A percentile compares a stretch with the other conserved stretches of the same genome.
These are phyloP conservation scores for Piezodorus guildinii DNA, from an alignment of 1,140 invertebrate species.

Conservation along the genomic window DNA sequence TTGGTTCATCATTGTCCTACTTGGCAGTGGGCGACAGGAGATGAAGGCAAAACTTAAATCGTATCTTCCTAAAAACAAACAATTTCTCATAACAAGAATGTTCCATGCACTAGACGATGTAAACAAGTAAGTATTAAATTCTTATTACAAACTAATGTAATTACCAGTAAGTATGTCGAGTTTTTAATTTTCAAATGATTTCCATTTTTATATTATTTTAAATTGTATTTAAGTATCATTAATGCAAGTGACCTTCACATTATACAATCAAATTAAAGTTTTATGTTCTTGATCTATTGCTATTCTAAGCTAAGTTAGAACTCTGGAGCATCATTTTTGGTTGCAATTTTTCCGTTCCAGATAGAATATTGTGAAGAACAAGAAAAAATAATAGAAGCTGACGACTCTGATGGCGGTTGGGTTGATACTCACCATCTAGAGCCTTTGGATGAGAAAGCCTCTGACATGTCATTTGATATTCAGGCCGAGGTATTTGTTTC, in stretches of 20 bases:
- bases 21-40: constrained; percentile 94
- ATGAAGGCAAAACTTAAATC: constrained; percentile 72
- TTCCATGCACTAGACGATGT: constrained; percentile 83
- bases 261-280: no score
- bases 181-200: no score
- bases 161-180: no score
- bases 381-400: constrained; percentile 78
- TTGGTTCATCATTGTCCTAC: constrained; percentile 98
- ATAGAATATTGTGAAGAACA: constrained; percentile 84
- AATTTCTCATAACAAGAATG: constrained; percentile 93
- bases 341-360: constrained; percentile 32
- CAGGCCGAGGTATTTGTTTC: constrained; percentile 17
- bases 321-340: no score
- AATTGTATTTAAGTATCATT: no score
- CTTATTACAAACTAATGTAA: no score
- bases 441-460: constrained; percentile 57
- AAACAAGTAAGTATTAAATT: constrained; percentile 55
- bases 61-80: constrained; percentile 90
- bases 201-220: no score
- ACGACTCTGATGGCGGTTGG: constrained; percentile 90
- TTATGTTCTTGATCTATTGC: no score
- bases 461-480: constrained; percentile 50
- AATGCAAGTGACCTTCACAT: no score
- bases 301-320: no score
- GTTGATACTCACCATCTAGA: constrained; percentile 90